These are phyloP conservation scores for Heliconius charithonia DNA, from an alignment of 2,888 invertebrate genomes.

Conservation along the genomic window DNA sequence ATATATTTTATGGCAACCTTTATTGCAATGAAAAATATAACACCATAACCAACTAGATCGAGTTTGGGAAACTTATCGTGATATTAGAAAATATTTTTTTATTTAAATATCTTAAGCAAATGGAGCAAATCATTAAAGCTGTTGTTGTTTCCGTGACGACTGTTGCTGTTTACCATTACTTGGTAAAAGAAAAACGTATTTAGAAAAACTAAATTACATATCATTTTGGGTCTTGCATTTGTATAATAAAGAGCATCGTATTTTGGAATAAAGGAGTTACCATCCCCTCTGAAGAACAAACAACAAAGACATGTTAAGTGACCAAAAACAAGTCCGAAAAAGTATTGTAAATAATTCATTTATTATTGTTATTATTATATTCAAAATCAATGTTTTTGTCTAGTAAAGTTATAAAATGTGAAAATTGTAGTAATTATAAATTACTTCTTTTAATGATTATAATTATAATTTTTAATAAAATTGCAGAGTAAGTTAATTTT, in stretches of 20 bases:
- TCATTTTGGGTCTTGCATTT: background rate
- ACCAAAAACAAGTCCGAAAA: background rate
- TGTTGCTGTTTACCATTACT: slow-evolving; percentile 58
- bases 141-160: slow-evolving; percentile 55
- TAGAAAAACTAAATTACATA: background rate
- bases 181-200: slow-evolving; percentile 39
- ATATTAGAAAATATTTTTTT: background rate
- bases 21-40: background rate
- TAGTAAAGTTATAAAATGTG: background rate
- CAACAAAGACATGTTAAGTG: background rate
- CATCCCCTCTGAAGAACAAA: background rate
- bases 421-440: background rate
- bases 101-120: slow-evolving; percentile 38
- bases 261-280: background rate
- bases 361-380: background rate
- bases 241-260: background rate
- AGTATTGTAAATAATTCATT: background rate
- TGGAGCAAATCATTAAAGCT: slow-evolving; percentile 57
- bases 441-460: background rate
- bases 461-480: slow-evolving; percentile 4
- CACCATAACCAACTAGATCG: slow-evolving; percentile 12
- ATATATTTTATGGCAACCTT: background rate
- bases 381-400: background rate
- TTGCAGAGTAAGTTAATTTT: background rate
- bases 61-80: background rate